A percentile compares a stretch with the other conserved stretches of the same genome.
phyloP scores from a whole-genome alignment of 2,113 vertebrate genomes.

The Zootoca vivipara region DNA sequence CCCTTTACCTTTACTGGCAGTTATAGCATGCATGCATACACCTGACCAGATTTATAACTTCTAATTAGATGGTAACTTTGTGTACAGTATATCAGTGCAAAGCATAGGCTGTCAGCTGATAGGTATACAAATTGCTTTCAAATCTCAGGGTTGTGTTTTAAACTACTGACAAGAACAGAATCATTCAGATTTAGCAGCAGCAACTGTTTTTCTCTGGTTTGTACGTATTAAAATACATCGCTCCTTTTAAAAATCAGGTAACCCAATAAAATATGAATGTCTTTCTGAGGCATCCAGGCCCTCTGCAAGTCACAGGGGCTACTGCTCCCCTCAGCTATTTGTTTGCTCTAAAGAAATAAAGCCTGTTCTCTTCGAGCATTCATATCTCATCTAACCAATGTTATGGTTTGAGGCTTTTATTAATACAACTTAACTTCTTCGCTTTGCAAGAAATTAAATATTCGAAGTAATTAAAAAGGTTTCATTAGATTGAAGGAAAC shows the following conservation, averaged over 20 bases:
- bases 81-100: neutral
- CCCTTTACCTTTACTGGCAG: no score
- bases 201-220: neutral
- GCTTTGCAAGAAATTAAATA: conserved; percentile 34
- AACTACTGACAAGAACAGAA: neutral
- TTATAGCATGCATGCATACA: neutral
- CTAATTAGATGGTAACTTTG: neutral
- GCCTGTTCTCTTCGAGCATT: conserved; percentile 24
- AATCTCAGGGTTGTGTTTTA: neutral
- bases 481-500: conserved; percentile 36
- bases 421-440: conserved; percentile 31
- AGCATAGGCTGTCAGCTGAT: neutral
- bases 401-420: conserved; percentile 15
- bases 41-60: neutral
- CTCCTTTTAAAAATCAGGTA: conserved; percentile 26
- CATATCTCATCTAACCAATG: conserved; percentile 6
- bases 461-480: conserved; percentile 29
- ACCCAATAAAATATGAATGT: conserved; percentile 21
- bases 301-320: conserved; percentile 2
- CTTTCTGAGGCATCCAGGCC: conserved; percentile 32
- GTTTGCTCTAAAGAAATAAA: neutral
- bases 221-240: neutral
- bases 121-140: neutral
- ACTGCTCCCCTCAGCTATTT: neutral
- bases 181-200: neutral